These are phyloP conservation scores for Hirtodrosophila histrioides DNA, from an alignment of 2,888 invertebrate species.

Conservation along the genomic window DNA sequence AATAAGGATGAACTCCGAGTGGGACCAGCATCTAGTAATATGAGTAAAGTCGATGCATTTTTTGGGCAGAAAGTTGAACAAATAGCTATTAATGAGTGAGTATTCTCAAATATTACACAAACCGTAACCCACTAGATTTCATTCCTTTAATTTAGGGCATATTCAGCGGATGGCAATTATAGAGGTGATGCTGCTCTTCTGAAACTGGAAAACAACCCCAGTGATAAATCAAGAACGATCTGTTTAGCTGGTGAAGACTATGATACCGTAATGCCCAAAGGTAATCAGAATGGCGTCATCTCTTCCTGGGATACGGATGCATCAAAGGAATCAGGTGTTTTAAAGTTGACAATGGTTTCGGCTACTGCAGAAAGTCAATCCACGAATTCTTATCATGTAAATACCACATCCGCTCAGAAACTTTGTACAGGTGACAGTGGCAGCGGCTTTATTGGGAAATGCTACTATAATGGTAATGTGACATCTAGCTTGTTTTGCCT, in stretches of 20 bases:
- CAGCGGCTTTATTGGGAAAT: not conserved
- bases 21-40: not conserved
- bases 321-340: too few relatives aligned
- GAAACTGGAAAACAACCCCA: too few relatives aligned
- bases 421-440: conserved; percentile 38
- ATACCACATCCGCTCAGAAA: accelerated
- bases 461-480: not conserved
- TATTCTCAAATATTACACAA: not conserved
- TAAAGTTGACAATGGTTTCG: not conserved
- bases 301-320: too few relatives aligned
- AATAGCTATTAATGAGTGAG: not conserved
- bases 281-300: too few relatives aligned
- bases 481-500: accelerated
- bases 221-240: too few relatives aligned
- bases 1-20: not conserved
- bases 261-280: too few relatives aligned
- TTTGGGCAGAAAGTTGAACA: not conserved
- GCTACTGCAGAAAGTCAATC: too few relatives aligned
- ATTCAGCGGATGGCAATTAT: too few relatives aligned
- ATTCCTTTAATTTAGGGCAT: too few relatives aligned
- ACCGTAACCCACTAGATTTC: too few relatives aligned
- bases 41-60: accelerated
- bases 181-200: not conserved
- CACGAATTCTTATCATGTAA: not conserved
- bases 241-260: too few relatives aligned